Evolutionary conservation across 2,888 invertebrate species (phyloP).

Genomic region (Ommatoiulus sabulosus): DNA sequence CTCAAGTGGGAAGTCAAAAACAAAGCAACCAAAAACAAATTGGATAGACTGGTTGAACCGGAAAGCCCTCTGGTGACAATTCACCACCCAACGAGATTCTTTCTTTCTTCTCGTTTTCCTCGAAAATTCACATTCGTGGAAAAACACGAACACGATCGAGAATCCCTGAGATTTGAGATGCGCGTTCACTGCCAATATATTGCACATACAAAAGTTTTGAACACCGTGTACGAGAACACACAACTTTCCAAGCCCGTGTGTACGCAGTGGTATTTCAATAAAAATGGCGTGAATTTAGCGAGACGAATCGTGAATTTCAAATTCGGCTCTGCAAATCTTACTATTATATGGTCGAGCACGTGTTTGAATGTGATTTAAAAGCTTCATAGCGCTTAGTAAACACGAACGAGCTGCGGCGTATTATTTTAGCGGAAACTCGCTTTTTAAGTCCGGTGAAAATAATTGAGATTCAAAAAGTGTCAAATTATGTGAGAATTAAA

Average conservation of each 20-base stretch:
- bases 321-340: background rate
- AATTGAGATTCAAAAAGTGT: background rate
- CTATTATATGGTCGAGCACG: slow-evolving; percentile 28
- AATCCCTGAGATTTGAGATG: background rate
- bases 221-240: background rate
- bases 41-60: slow-evolving; percentile 35
- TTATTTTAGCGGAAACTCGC: background rate
- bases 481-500: slow-evolving; percentile 11
- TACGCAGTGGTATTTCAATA: background rate
- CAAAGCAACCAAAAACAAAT: slow-evolving; percentile 41
- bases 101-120: background rate
- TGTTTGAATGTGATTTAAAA: background rate
- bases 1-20: slow-evolving; percentile 46
- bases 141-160: background rate
- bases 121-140: background rate
- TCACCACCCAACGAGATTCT: slow-evolving; percentile 11
- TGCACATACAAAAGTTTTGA: background rate
- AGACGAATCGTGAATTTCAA: slow-evolving; percentile 16
- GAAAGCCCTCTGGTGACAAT: slow-evolving; percentile 44
- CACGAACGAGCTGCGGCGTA: background rate
- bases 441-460: background rate
- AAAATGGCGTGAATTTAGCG: background rate
- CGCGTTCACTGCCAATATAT: background rate
- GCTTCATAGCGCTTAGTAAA: background rate
- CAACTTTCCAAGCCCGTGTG: background rate